phyloP scores from a whole-genome alignment of 2,113 vertebrate genomes.

The Haemorhous mexicanus region DNA sequence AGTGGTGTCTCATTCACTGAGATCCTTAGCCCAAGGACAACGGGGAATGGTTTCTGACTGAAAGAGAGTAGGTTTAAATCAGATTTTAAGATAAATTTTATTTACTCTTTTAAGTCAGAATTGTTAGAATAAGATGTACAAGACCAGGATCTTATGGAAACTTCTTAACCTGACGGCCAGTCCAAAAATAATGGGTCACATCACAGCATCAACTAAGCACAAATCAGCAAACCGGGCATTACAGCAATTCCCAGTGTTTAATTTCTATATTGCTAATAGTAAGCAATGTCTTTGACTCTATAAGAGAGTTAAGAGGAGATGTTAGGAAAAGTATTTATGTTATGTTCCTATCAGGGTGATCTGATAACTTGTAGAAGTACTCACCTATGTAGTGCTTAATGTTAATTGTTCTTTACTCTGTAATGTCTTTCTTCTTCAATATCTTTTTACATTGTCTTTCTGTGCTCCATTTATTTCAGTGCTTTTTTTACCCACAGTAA shows the following conservation, averaged over 20 bases:
- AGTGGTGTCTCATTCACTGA: neutral
- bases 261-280: neutral
- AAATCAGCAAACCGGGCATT: neutral
- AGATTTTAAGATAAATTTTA: neutral
- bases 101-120: neutral
- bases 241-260: neutral
- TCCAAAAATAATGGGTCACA: neutral
- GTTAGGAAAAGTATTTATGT: neutral
- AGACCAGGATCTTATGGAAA: neutral
- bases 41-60: neutral
- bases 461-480: neutral
- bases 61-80: neutral
- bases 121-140: neutral
- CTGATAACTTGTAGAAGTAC: neutral
- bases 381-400: neutral
- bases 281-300: neutral
- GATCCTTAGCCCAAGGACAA: neutral
- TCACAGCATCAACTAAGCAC: neutral
- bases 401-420: neutral
- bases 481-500: neutral
- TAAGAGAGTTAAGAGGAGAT: neutral
- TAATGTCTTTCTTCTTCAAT: neutral
- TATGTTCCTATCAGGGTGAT: neutral
- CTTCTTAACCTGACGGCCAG: too few species aligned
- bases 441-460: neutral